Percentiles rank a stretch among this genome's conserved stretches.
These are phyloP conservation scores for Pteria penguin DNA, from an alignment of 2,888 invertebrate species.

Conservation along the genomic window DNA sequence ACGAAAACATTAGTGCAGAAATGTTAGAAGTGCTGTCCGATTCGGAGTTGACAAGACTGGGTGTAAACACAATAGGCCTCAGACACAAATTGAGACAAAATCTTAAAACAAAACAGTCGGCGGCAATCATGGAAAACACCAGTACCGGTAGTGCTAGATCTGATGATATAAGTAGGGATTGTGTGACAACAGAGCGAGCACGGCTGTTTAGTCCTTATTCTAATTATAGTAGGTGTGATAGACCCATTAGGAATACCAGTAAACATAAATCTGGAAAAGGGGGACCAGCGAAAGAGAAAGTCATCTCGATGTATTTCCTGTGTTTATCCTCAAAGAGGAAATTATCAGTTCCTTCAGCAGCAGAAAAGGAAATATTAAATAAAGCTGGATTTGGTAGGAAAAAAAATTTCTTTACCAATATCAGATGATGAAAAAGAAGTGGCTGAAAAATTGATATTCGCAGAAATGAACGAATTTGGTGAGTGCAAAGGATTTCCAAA, in stretches of 20 bases:
- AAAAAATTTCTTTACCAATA: constrained; percentile 2
- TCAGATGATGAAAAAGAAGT: background rate
- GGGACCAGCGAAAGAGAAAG: background rate
- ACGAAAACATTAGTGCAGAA: background rate
- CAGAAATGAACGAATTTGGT: too few species aligned
- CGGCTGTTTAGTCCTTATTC: background rate
- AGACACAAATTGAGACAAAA: background rate
- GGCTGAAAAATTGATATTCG: background rate
- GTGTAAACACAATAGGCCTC: background rate
- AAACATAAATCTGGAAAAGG: background rate
- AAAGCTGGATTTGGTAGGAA: constrained; percentile 7
- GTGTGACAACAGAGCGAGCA: background rate
- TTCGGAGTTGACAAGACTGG: background rate
- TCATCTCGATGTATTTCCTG: background rate
- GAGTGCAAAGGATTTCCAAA: too few species aligned
- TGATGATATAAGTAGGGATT: background rate
- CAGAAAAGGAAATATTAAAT: background rate
- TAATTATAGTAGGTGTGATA: too few species aligned
- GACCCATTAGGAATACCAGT: background rate
- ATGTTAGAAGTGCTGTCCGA: background rate
- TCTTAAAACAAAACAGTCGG: background rate
- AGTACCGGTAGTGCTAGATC: background rate
- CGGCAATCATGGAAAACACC: too few species aligned
- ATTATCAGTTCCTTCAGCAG: too few species aligned
- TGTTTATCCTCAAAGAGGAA: too few species aligned